Conservation (phyloP, 2,888 invertebrate genomes). For the Chirona hameri region DNA sequence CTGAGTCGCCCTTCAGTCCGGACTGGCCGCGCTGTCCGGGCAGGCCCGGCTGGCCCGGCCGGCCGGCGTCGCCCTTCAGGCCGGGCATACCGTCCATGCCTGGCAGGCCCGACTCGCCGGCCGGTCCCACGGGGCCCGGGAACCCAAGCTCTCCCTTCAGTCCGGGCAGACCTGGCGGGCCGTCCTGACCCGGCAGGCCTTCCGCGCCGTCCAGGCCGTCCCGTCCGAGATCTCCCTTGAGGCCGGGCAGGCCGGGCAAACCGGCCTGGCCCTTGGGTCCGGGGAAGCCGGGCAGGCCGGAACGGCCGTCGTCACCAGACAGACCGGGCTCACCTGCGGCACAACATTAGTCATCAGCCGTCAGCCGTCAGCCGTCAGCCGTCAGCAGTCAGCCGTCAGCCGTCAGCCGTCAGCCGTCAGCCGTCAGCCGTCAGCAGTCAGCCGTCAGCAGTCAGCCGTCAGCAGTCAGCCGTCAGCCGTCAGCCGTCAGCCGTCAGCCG, state of each 20-base stretch:
- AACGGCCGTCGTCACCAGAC: too few relatives aligned
- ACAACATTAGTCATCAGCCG: too few relatives aligned
- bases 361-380: too few relatives aligned
- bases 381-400: too few relatives aligned
- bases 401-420: too few relatives aligned
- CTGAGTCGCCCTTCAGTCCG: constrained; percentile 36
- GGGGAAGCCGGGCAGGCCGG: constrained; percentile 37
- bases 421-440: too few relatives aligned
- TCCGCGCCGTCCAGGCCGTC: constrained; percentile 37
- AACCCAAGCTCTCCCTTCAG: constrained; percentile 59
- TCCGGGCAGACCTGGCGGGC: neutral
- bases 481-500: too few relatives aligned
- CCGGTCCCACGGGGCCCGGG: constrained; percentile 50
- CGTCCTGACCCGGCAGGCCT: neutral
- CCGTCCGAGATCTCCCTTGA: constrained; percentile 42
- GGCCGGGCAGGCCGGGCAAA: constrained; percentile 53
- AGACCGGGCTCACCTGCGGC: constrained; percentile 37
- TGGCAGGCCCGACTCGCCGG: constrained; percentile 52
- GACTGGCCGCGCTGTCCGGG: constrained; percentile 54
- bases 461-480: too few relatives aligned
- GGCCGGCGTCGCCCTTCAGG: neutral
- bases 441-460: too few relatives aligned
- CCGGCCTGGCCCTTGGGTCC: constrained; percentile 52
- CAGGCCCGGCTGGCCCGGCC: neutral
- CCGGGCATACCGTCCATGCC: constrained; percentile 49